Conservation (phyloP, 2,888 invertebrate genomes). For the Amaurobius ferox region DNA sequence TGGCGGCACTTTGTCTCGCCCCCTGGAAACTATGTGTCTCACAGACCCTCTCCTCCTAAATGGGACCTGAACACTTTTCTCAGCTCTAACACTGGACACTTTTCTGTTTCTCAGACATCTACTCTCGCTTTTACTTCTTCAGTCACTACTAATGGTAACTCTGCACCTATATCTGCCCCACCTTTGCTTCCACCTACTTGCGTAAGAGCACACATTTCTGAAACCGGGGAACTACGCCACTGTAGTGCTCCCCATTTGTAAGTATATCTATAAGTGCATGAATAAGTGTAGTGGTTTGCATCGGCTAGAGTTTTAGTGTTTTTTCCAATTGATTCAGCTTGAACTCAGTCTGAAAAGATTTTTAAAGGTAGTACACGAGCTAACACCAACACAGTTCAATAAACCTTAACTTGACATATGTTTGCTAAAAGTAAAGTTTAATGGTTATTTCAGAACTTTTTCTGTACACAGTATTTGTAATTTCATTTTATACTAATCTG, state of each 20-base stretch:
- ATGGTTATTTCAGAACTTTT: too few species aligned
- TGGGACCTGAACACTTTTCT: conserved; percentile 64
- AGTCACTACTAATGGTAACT: conserved; percentile 28
- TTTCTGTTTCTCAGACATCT: conserved; percentile 21
- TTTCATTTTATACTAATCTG: too few species aligned
- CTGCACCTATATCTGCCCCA: conserved; percentile 32
- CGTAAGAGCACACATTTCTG: conserved; percentile 3
- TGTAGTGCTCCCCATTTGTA: conserved; percentile 56
- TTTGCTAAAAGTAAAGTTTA: too few species aligned
- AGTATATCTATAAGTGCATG: conserved; percentile 16
- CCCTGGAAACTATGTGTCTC: conserved; percentile 42
- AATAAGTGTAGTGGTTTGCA: too few species aligned
- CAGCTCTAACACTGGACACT: conserved; percentile 18
- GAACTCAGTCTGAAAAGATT: too few species aligned
- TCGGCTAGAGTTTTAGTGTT: too few species aligned
- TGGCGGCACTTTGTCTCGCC: conserved; percentile 59
- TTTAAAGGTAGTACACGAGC: too few species aligned
- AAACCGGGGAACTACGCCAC: conserved; percentile 38
- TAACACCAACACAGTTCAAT: too few species aligned
- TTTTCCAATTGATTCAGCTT: too few species aligned
- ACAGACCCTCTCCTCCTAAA: conserved; percentile 35
- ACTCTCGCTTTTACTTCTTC: conserved; percentile 21
- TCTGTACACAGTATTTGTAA: too few species aligned
- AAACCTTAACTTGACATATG: too few species aligned
- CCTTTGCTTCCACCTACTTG: conserved; percentile 33